These are phyloP conservation scores for Hydrophis major DNA, from an alignment of 2,797 vertebrate species.

Conservation along the genomic window DNA sequence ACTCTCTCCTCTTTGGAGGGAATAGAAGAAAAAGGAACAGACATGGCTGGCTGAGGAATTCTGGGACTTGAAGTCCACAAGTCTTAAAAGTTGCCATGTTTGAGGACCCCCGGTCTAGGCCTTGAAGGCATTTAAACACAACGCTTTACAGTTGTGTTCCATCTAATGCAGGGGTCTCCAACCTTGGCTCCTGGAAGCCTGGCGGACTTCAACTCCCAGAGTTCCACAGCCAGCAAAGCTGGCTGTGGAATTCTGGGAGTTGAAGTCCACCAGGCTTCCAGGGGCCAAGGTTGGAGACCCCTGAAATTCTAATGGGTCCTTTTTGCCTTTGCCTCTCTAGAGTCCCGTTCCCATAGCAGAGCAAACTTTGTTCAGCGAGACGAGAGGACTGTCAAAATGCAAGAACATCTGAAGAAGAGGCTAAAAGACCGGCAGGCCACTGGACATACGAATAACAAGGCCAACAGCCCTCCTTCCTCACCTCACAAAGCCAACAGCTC, in stretches of 20 bases:
- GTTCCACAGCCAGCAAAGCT: no score
- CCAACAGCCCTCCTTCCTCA: constrained; percentile 67
- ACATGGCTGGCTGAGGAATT: no score
- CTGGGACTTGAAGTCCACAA: no score
- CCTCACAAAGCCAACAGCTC: constrained; percentile 64
- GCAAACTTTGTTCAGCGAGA: constrained; percentile 71
- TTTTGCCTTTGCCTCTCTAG: constrained; percentile 48
- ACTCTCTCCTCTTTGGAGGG: no score
- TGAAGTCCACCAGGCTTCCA: no score
- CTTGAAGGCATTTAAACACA: not conserved
- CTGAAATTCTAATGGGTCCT: not conserved
- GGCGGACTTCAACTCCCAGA: no score
- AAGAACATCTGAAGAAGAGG: constrained; percentile 76
- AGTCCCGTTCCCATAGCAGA: constrained; percentile 68
- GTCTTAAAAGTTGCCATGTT: no score
- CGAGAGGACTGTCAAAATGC: constrained; percentile 74
- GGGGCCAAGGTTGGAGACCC: no score
- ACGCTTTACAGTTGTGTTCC: not conserved
- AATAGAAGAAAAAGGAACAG: no score
- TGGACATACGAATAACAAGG: constrained; percentile 66
- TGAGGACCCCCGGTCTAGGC: not conserved
- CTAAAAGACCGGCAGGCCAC: constrained; percentile 71
- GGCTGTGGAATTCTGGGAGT: no score
- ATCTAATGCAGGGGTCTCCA: not conserved
- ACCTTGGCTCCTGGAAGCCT: no score